These are phyloP conservation scores for Pseudoips prasinana DNA, from an alignment of 2,888 invertebrate genomes.

Conservation along the genomic window DNA sequence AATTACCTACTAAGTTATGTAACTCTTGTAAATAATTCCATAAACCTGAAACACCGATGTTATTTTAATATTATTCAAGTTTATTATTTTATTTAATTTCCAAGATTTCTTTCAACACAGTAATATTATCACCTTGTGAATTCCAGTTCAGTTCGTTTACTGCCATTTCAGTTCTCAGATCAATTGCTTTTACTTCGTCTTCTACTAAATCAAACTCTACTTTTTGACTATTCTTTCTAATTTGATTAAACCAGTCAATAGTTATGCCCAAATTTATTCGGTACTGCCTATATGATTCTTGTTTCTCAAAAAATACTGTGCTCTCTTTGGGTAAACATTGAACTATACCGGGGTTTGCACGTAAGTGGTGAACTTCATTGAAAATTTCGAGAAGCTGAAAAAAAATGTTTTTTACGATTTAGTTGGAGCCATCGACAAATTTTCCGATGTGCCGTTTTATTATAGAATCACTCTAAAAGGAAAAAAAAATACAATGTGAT, in stretches of 20 bases:
- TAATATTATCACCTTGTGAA: constrained; percentile 88
- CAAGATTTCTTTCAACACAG: no score
- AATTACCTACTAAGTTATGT: constrained; percentile 88
- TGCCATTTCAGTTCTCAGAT: constrained; percentile 89
- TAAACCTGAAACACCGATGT: constrained; percentile 83
- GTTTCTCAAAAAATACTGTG: constrained; percentile 87
- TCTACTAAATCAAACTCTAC: constrained; percentile 94
- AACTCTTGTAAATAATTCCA: constrained; percentile 91
- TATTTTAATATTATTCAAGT: no score
- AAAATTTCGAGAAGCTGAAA: constrained; percentile 88
- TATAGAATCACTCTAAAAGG: no score
- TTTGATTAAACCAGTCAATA: constrained; percentile 92
- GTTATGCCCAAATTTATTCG: constrained; percentile 88
- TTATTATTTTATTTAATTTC: no score
- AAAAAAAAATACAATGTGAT: no score
- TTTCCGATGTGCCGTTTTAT: no score
- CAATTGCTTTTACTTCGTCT: constrained; percentile 91
- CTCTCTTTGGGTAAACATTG: constrained; percentile 87
- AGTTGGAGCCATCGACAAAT: no score
- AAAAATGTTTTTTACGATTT: no score
- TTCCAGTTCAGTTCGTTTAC: constrained; percentile 93
- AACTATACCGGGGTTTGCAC: constrained; percentile 82
- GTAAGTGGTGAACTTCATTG: constrained; percentile 94
- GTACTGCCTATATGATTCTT: constrained; percentile 91
- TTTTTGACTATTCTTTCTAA: constrained; percentile 88